Conservation (phyloP, 1,140 invertebrate species). For the Caerostris extrusa region DNA sequence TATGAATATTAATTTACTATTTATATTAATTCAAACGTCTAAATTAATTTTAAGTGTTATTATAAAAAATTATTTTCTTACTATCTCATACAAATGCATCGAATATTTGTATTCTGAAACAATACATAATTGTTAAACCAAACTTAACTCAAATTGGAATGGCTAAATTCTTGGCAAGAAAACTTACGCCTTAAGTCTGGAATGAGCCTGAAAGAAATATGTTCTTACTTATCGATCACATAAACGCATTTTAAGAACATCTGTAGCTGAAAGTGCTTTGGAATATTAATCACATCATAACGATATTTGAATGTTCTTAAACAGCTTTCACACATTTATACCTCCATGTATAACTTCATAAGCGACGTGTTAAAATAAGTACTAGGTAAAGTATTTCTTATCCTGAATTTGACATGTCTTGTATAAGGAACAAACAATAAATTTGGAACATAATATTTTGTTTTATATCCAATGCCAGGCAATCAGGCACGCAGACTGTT, state of each 20-base stretch:
- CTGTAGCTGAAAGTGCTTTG: not conserved
- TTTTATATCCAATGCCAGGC: conserved; percentile 10
- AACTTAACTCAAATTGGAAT: not conserved
- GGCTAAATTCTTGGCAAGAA: not conserved
- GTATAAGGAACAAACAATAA: conserved; percentile 22
- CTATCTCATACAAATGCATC: not conserved
- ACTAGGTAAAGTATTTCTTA: not conserved
- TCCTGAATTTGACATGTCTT: conserved; percentile 21
- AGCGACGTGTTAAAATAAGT: not conserved
- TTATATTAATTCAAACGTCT: not conserved
- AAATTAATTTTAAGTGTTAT: not conserved
- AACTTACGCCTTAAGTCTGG: not conserved
- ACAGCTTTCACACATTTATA: not conserved
- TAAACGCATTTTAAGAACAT: conserved; percentile 12
- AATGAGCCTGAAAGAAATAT: not conserved
- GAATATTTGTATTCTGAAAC: not conserved
- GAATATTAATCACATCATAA: conserved; percentile 37
- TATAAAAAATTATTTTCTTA: not conserved
- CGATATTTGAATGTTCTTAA: conserved; percentile 1
- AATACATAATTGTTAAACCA: no score
- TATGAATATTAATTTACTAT: not conserved
- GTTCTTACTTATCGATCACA: not conserved
- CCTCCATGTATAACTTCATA: not conserved
- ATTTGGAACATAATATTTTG: conserved; percentile 4
- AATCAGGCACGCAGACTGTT: not conserved